These are phyloP conservation scores for Phthorimaea operculella DNA, from an alignment of 1,140 invertebrate genomes.

Conservation along the genomic window DNA sequence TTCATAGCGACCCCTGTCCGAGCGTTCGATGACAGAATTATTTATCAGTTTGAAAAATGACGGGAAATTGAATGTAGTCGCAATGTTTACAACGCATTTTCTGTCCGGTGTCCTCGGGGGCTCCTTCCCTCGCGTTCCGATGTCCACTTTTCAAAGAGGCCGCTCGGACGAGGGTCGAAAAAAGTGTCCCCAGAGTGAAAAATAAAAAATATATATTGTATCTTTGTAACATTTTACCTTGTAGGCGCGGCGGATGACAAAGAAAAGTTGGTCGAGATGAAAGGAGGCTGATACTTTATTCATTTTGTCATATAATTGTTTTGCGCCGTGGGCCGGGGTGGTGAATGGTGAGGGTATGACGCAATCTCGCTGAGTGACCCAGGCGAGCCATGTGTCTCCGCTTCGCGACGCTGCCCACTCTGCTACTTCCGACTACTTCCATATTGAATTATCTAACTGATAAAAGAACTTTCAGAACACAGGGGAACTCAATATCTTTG, in stretches of 20 bases:
- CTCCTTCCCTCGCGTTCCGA: constrained; percentile 64
- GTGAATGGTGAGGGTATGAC: constrained; percentile 40
- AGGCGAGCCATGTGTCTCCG: constrained; percentile 35
- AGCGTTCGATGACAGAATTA: constrained; percentile 68
- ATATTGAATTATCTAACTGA: constrained; percentile 43
- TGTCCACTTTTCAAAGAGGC: constrained; percentile 69
- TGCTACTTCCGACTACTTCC: constrained; percentile 34
- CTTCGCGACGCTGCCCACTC: constrained; percentile 13
- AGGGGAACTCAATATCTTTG: constrained; percentile 3
- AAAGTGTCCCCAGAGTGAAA: constrained; percentile 68
- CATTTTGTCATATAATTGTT: constrained; percentile 56
- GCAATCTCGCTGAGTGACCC: constrained; percentile 58
- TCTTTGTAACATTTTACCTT: constrained; percentile 48
- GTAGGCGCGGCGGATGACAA: constrained; percentile 46
- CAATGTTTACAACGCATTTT: constrained; percentile 70
- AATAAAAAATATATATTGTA: constrained; percentile 67
- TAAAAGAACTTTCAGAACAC: constrained; percentile 22
- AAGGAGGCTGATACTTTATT: constrained; percentile 48
- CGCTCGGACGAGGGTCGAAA: constrained; percentile 67
- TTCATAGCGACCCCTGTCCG: constrained; percentile 67
- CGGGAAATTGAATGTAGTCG: constrained; percentile 70
- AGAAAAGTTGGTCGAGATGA: constrained; percentile 43
- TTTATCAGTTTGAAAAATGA: constrained; percentile 71
- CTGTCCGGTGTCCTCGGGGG: constrained; percentile 63
- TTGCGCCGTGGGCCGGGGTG: constrained; percentile 32